A percentile compares a stretch with the other conserved stretches of the same genome.
phyloP scores from a whole-genome alignment of 2,888 invertebrate species.

The Nysson spinosus region DNA sequence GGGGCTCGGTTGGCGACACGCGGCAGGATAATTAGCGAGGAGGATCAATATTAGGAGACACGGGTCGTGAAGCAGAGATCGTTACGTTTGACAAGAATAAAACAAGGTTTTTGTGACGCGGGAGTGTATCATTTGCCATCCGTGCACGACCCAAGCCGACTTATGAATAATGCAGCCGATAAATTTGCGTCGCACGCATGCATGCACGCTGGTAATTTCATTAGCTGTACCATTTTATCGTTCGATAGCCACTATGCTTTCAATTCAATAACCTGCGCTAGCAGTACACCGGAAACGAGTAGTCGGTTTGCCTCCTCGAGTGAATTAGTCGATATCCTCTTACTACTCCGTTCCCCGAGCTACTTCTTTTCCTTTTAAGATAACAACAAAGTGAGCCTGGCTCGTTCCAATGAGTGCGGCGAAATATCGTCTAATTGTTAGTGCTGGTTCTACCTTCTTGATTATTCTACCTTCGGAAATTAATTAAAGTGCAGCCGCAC shows the following conservation, averaged over 20 bases:
- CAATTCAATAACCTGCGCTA: constrained; percentile 33
- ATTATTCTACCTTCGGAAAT: too few species aligned
- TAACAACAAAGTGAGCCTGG: too few species aligned
- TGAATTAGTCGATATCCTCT: neutral
- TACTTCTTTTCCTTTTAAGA: too few species aligned
- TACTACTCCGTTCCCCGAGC: too few species aligned
- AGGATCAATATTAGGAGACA: constrained; percentile 34
- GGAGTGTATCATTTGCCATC: constrained; percentile 13
- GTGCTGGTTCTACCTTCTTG: too few species aligned
- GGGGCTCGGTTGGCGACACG: too few species aligned
- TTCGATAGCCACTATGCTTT: constrained; percentile 37
- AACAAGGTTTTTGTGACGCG: constrained; percentile 8
- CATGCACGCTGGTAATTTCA: constrained; percentile 56
- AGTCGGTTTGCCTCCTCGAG: neutral
- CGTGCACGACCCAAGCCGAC: constrained; percentile 29
- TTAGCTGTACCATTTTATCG: constrained; percentile 55
- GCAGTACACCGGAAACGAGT: neutral
- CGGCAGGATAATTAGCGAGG: constrained; percentile 27
- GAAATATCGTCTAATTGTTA: too few species aligned
- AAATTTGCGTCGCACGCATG: constrained; percentile 59
- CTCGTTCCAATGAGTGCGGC: too few species aligned
- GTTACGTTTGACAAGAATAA: constrained; percentile 4
- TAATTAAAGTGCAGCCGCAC: too few species aligned
- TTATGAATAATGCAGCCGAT: constrained; percentile 60
- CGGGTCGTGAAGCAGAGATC: neutral